A percentile compares a stretch with the other conserved stretches of the same genome.
These are phyloP conservation scores for Molorchus minor DNA, from an alignment of 2,888 invertebrate genomes.

Conservation along the genomic window DNA sequence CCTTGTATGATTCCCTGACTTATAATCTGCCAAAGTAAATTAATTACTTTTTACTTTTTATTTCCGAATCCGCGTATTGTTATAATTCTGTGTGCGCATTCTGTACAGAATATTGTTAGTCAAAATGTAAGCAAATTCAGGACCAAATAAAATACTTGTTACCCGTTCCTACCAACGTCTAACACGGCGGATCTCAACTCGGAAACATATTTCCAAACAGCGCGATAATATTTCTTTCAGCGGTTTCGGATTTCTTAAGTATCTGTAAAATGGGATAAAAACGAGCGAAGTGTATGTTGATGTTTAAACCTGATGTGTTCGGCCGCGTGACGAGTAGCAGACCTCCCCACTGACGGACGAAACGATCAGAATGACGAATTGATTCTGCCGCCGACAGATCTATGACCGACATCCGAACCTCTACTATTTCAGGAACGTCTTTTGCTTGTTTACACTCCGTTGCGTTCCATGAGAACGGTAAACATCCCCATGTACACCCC, in stretches of 20 bases:
- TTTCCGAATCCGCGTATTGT: too few relatives aligned
- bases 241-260: constrained; percentile 34
- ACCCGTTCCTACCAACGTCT: too few relatives aligned
- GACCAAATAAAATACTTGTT: too few relatives aligned
- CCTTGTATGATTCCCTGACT: too few relatives aligned
- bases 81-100: too few relatives aligned
- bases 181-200: constrained; percentile 5
- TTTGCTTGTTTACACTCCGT: background rate
- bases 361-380: constrained; percentile 55
- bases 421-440: constrained; percentile 17
- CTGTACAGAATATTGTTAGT: too few relatives aligned
- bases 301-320: constrained; percentile 30
- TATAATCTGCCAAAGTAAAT: too few relatives aligned
- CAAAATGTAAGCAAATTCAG: too few relatives aligned
- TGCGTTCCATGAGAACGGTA: constrained; percentile 21
- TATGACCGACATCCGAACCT: constrained; percentile 49
- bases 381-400: constrained; percentile 54
- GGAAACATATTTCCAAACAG: constrained; percentile 34
- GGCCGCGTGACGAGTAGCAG: constrained; percentile 44
- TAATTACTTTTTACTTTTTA: too few relatives aligned
- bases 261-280: constrained; percentile 39
- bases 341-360: constrained; percentile 47
- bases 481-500: constrained; percentile 18
- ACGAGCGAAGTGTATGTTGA: constrained; percentile 37
- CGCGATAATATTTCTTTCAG: constrained; percentile 37